A percentile compares a stretch with the other conserved stretches of the same genome.
These are phyloP conservation scores for Scolopax bukidnonensis DNA, from an alignment of 2,797 vertebrate genomes.

Conservation along the genomic window DNA sequence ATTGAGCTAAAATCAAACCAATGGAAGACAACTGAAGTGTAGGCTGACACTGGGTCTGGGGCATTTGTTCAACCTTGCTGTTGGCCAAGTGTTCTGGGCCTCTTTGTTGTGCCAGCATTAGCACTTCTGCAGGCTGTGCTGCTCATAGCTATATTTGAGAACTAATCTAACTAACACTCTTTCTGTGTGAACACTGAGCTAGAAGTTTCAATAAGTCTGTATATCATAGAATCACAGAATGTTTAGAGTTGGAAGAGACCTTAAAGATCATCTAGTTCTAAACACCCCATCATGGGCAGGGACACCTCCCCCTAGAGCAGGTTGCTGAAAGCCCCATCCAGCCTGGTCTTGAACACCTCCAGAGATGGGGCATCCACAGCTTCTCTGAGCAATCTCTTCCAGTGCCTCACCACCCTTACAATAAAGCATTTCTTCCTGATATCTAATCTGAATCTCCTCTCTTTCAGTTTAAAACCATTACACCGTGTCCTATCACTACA, in stretches of 20 bases:
- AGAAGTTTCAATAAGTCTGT: neutral
- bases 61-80: neutral
- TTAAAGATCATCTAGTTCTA: neutral
- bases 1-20: neutral
- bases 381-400: neutral
- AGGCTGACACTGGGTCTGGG: neutral
- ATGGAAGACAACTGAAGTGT: neutral
- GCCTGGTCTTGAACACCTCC: neutral
- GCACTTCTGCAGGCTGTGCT: neutral
- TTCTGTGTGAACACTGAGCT: neutral
- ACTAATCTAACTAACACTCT: neutral
- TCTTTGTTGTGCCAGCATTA: accelerated
- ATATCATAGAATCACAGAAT: neutral
- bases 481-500: neutral
- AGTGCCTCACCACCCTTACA: neutral
- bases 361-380: neutral
- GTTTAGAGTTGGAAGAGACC: neutral
- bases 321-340: neutral
- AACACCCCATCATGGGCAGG: neutral
- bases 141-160: neutral
- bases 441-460: neutral
- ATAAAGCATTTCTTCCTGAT: neutral
- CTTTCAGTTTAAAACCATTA: neutral
- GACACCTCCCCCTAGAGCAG: neutral
- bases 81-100: neutral